A percentile compares a stretch with the other conserved stretches of the same genome.
phyloP scores from a whole-genome alignment of 2,888 invertebrate genomes.

The Meliscaeva auricollis region DNA sequence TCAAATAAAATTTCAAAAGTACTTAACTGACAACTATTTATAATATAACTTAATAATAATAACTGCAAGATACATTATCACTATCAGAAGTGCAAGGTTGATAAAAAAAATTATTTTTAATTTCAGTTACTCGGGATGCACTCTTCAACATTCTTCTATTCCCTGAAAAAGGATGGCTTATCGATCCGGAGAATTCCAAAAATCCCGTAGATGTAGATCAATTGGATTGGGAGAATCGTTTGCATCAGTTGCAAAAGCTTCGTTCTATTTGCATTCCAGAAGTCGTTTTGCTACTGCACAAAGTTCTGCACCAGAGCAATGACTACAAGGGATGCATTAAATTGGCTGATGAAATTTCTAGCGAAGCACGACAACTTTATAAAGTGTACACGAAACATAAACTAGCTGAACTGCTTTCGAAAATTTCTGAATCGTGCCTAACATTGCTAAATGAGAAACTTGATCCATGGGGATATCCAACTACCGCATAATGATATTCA shows the following conservation, averaged over 20 bases:
- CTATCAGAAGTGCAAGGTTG: too few relatives aligned
- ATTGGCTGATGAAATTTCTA: constrained; percentile 91
- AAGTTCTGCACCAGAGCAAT: constrained; percentile 90
- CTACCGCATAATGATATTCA: constrained; percentile 78
- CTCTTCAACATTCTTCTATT: constrained; percentile 95
- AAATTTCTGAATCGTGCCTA: constrained; percentile 92
- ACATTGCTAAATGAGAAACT: constrained; percentile 89
- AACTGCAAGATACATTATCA: too few relatives aligned
- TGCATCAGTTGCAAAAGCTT: constrained; percentile 88
- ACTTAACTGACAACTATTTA: too few relatives aligned
- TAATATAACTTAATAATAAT: too few relatives aligned
- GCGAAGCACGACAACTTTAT: constrained; percentile 91
- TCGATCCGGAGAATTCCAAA: constrained; percentile 87
- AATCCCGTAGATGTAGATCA: constrained; percentile 84
- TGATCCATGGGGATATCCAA: constrained; percentile 92
- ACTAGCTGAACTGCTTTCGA: constrained; percentile 90
- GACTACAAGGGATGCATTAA: constrained; percentile 91
- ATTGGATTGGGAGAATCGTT: constrained; percentile 86
- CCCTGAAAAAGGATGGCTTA: constrained; percentile 95
- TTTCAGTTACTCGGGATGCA: constrained; percentile 89
- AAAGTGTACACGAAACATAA: constrained; percentile 92
- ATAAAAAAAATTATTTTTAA: too few relatives aligned
- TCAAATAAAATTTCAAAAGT: too few relatives aligned
- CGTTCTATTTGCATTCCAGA: constrained; percentile 94
- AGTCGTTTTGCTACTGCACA: constrained; percentile 90